phyloP scores from a whole-genome alignment of 2,888 invertebrate genomes.

The Eupithecia abbreviata region DNA sequence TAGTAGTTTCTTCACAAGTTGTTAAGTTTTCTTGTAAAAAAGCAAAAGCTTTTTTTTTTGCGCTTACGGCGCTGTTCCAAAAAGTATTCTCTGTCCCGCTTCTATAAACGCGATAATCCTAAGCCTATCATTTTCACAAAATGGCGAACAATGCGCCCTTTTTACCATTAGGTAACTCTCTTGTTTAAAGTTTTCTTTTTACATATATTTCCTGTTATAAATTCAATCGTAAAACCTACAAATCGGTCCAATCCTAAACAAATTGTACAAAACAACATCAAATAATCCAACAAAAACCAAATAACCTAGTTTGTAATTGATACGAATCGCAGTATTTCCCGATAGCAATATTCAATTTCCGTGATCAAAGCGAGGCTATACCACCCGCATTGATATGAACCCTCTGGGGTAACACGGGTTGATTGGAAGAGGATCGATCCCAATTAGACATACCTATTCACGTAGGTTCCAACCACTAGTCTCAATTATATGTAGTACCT shows the following conservation, averaged over 20 bases:
- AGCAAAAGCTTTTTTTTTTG: too few relatives aligned
- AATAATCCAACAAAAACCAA: neutral
- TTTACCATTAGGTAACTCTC: neutral
- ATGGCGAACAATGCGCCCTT: too few relatives aligned
- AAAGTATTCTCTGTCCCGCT: too few relatives aligned
- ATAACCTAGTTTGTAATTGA: neutral
- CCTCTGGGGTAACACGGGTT: neutral
- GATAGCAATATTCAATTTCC: constrained; percentile 33
- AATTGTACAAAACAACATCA: neutral
- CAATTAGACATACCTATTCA: neutral
- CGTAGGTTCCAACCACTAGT: too few relatives aligned
- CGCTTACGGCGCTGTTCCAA: too few relatives aligned
- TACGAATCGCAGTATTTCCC: neutral
- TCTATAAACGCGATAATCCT: too few relatives aligned
- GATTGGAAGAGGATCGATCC: constrained; percentile 8
- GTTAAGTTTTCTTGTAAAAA: too few relatives aligned
- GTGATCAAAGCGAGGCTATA: constrained; percentile 22
- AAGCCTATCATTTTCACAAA: too few relatives aligned
- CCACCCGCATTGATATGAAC: constrained; percentile 14
- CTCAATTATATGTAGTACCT: too few relatives aligned
- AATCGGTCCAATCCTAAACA: neutral
- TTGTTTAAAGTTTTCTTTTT: neutral
- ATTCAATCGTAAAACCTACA: neutral
- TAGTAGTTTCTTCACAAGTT: too few relatives aligned
- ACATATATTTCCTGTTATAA: neutral